Evolutionary conservation across 2,113 vertebrate genomes (phyloP), one percentile per base, ranked within the genome.

Genomic region (Engystomops pustulosus): DNA sequence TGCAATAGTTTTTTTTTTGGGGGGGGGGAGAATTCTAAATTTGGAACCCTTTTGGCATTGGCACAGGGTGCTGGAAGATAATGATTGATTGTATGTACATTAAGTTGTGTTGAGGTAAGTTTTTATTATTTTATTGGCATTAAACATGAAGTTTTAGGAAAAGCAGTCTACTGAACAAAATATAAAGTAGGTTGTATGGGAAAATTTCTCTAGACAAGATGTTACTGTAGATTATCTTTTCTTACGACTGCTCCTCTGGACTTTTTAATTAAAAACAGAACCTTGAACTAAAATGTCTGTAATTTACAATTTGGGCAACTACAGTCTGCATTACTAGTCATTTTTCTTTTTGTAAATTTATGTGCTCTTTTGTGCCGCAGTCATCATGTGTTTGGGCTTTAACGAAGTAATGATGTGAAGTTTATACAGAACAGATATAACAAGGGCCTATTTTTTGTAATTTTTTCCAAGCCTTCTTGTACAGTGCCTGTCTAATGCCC

Each of bases 31-130:
- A 76, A 53, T 5, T 53, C 47, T 12, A 76, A 25, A 51, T 17
- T 32, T 12, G 17, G 32, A 75, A 27, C 15, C 47, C 60, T 65
- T 81, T 62, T 49, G n/a, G 36, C 14, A 32, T 69, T 32, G 20
- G 10, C 38, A 69, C 20, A 32, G 30, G n/a, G 51, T 82, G 34
- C 36, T 47, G 30, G 68, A 82, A 45, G 32, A 69, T 68, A n/a
- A 72, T 15, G 36, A 55, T 81, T 70, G 62, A 69, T 34, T 71
- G 79, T 58, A 44, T 72, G 68, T 72, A 68, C 36, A 45, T 81
- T 81, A 27, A 38, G 10, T 55, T 51, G 30, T 70, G 79, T 41
- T 71, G 20, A 49, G 32, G 23, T 72, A 23, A 36, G 36, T 71
- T 81, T 53, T 17, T 53, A 6, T 38, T 53, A 17, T 14, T 70